Conservation (phyloP, 2,113 vertebrate species). For the Rhadina sibilatrix region DNA sequence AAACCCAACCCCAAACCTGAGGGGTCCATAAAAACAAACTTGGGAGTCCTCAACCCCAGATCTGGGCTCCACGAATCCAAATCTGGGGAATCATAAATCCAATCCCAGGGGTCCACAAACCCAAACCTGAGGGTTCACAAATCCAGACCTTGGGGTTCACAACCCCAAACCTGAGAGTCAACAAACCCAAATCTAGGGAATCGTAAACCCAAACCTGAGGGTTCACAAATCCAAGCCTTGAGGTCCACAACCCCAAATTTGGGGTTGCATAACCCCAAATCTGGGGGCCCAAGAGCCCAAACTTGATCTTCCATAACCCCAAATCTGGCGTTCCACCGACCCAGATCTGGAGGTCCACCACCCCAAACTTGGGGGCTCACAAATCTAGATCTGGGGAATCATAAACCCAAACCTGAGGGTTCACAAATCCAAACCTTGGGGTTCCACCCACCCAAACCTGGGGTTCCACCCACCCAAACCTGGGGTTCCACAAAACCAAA, state of each 20-base stretch:
- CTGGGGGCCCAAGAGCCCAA: neutral
- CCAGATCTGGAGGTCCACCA: no score
- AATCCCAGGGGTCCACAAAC: no score
- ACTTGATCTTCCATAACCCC: neutral
- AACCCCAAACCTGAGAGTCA: fast-evolving
- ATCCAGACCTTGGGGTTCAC: no score
- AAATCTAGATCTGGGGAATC: neutral
- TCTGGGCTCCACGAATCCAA: neutral
- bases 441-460: neutral
- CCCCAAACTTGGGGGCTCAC: fast-evolving
- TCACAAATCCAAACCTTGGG: neutral
- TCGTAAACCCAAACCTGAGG: neutral
- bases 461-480: neutral
- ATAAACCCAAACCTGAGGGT: neutral
- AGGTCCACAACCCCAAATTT: fast-evolving
- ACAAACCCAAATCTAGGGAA: neutral
- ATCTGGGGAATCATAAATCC: neutral
- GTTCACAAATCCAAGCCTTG: neutral
- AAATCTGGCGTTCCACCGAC: fast-evolving
- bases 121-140: neutral
- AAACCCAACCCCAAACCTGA: neutral
- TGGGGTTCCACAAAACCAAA: neutral
- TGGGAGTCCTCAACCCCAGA: neutral
- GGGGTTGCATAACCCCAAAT: neutral
- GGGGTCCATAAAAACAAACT: neutral